Percentiles rank a stretch among this genome's conserved stretches.
phyloP scores from a whole-genome alignment of 2,797 vertebrate genomes.

The Etheostoma nigrum region DNA sequence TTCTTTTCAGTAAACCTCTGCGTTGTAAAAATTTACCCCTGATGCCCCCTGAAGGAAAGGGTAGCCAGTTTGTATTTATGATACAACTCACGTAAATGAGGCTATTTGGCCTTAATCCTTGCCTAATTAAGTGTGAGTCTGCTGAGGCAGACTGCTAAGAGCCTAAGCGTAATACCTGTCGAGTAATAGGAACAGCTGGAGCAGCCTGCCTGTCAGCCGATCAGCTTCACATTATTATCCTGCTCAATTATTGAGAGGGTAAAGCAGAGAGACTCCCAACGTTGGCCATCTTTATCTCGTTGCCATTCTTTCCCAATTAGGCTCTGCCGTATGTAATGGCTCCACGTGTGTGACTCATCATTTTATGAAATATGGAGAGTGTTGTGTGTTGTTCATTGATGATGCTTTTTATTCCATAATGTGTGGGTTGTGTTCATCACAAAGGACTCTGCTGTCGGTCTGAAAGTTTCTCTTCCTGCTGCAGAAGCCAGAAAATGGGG shows the following conservation, averaged over 20 bases:
- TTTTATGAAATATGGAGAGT: constrained; percentile 21
- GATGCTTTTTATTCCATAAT: constrained; percentile 11
- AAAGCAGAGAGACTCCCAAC: constrained; percentile 35
- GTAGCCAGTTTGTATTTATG: constrained; percentile 65
- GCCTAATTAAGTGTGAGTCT: constrained; percentile 80
- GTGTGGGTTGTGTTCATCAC: constrained; percentile 16
- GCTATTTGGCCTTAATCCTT: constrained; percentile 80
- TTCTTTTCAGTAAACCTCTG: constrained; percentile 63
- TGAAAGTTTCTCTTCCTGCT: constrained; percentile 13
- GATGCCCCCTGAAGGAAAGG: constrained; percentile 67
- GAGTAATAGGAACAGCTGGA: constrained; percentile 80
- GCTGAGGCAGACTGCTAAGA: constrained; percentile 57
- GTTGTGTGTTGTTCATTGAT: constrained; percentile 13
- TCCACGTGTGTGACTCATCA: constrained; percentile 5
- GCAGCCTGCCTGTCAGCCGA: constrained; percentile 72
- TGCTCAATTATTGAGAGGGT: constrained; percentile 61
- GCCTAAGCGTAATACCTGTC: constrained; percentile 70
- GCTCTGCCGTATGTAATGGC: constrained; percentile 26
- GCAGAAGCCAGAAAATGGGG: constrained; percentile 18
- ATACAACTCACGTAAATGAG: constrained; percentile 80
- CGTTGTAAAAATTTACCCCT: constrained; percentile 70
- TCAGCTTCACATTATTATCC: constrained; percentile 72
- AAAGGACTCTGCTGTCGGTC: constrained; percentile 1
- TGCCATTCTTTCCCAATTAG: constrained; percentile 45
- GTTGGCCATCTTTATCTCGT: constrained; percentile 30